A percentile compares a stretch with the other conserved stretches of the same genome.
These are phyloP conservation scores for Scaptomyza graminum DNA, from an alignment of 1,140 invertebrate species.

Conservation along the genomic window DNA sequence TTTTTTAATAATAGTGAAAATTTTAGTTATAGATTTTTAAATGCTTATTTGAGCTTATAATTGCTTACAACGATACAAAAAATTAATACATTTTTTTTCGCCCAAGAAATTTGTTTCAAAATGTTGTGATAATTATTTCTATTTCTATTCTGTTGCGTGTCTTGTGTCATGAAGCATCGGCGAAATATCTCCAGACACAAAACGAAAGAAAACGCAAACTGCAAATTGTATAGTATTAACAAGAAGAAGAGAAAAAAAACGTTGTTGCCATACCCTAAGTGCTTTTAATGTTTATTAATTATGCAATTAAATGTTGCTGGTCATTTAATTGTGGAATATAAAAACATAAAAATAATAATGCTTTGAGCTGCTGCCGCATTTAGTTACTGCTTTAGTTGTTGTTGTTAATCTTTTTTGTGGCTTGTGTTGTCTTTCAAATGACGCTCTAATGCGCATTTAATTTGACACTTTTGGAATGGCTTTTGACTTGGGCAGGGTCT, in stretches of 20 bases:
- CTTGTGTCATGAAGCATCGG: slow-evolving; percentile 45
- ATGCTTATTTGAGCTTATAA: too few relatives aligned
- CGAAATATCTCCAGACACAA: neutral
- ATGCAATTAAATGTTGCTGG: slow-evolving; percentile 79
- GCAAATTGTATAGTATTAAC: slow-evolving; percentile 75
- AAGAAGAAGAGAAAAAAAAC: neutral
- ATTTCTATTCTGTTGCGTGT: slow-evolving; percentile 56
- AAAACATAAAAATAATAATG: slow-evolving; percentile 20
- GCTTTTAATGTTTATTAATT: slow-evolving; percentile 83
- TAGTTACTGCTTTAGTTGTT: slow-evolving; percentile 20
- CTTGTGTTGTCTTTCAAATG: slow-evolving; percentile 65
- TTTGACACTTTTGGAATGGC: slow-evolving; percentile 79
- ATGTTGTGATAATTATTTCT: too few relatives aligned
- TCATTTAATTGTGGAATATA: slow-evolving; percentile 76
- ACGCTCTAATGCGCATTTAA: slow-evolving; percentile 80
- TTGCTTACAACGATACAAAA: too few relatives aligned
- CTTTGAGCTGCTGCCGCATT: slow-evolving; percentile 37
- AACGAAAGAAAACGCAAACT: slow-evolving; percentile 51
- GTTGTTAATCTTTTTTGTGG: slow-evolving; percentile 13
- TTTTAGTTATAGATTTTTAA: too few relatives aligned
- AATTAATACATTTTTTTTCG: too few relatives aligned
- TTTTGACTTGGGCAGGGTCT: slow-evolving; percentile 57
- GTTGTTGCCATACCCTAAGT: slow-evolving; percentile 74
- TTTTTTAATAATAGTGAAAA: too few relatives aligned
- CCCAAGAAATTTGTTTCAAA: too few relatives aligned